These are phyloP conservation scores for Cliona cf. orientalis DNA, from an alignment of 37 sponge, comb jelly and placozoan species.

Conservation along the genomic window DNA sequence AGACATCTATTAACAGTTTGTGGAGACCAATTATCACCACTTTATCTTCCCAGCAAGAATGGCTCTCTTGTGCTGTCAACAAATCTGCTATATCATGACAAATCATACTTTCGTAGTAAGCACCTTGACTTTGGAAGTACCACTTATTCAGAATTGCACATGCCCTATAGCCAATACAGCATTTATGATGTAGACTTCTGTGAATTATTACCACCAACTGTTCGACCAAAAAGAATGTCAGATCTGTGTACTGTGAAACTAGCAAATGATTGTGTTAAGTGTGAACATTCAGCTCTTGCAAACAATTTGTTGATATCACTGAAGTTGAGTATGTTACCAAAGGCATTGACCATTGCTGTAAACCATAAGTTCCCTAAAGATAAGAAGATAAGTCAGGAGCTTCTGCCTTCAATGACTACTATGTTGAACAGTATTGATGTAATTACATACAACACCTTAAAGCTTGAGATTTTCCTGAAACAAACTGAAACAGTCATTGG, in stretches of 20 bases:
- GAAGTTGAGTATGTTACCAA: no score
- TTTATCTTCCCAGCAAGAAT: background rate
- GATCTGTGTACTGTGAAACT: no score
- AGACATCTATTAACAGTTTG: no score
- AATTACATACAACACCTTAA: background rate
- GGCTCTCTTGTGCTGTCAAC: background rate
- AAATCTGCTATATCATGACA: background rate
- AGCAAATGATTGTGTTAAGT: no score
- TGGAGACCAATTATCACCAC: background rate
- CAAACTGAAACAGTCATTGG: background rate
- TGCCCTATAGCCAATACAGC: background rate
- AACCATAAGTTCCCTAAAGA: no score
- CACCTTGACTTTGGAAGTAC: no score
- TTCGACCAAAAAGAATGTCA: conserved; percentile 4
- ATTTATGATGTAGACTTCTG: background rate
- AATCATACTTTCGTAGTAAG: background rate
- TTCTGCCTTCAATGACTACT: no score
- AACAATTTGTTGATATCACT: no score
- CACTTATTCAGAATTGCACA: background rate
- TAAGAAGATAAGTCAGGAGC: no score
- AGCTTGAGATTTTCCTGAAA: conserved; percentile 3
- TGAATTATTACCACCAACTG: background rate
- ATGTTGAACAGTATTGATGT: no score
- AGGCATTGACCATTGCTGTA: no score
- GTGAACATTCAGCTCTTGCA: no score